These are phyloP conservation scores for Sycophila texana DNA, from an alignment of 2,888 invertebrate genomes.

Conservation along the genomic window DNA sequence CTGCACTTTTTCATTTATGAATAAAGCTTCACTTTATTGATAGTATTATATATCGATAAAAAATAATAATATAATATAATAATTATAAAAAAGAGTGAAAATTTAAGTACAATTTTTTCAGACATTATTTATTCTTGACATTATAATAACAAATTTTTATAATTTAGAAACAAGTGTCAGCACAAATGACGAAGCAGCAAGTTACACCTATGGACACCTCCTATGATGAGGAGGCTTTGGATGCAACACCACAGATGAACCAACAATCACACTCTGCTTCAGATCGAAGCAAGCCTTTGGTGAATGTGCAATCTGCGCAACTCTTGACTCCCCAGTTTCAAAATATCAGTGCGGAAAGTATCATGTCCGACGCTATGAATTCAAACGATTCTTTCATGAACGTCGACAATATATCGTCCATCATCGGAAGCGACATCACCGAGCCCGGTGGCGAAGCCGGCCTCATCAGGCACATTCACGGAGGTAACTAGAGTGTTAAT, in stretches of 20 bases:
- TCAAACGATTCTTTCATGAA: not conserved
- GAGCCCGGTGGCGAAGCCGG: constrained; percentile 50
- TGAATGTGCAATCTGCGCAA: not conserved
- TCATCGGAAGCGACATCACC: constrained; percentile 55
- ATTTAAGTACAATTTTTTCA: too few relatives aligned
- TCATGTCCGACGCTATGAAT: constrained; percentile 29
- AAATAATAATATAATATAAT: too few relatives aligned
- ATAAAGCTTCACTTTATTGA: too few relatives aligned
- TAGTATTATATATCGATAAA: too few relatives aligned
- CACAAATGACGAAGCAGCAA: too few relatives aligned
- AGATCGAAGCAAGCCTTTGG: not conserved
- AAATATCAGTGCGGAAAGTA: not conserved
- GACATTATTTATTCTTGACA: not conserved
- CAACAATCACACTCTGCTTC: too few relatives aligned
- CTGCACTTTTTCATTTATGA: too few relatives aligned
- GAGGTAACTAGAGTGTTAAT: not conserved
- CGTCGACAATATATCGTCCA: constrained; percentile 46
- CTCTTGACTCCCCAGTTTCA: not conserved
- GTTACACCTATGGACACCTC: too few relatives aligned
- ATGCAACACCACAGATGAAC: too few relatives aligned
- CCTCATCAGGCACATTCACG: constrained; percentile 42
- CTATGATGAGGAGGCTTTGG: too few relatives aligned
- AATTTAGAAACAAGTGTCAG: too few relatives aligned
- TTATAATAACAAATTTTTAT: constrained; percentile 3
- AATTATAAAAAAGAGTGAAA: too few relatives aligned